A percentile compares a stretch with the other conserved stretches of the same genome.
phyloP scores from a whole-genome alignment of 2,797 vertebrate genomes.

The Etheostoma nigrum region DNA sequence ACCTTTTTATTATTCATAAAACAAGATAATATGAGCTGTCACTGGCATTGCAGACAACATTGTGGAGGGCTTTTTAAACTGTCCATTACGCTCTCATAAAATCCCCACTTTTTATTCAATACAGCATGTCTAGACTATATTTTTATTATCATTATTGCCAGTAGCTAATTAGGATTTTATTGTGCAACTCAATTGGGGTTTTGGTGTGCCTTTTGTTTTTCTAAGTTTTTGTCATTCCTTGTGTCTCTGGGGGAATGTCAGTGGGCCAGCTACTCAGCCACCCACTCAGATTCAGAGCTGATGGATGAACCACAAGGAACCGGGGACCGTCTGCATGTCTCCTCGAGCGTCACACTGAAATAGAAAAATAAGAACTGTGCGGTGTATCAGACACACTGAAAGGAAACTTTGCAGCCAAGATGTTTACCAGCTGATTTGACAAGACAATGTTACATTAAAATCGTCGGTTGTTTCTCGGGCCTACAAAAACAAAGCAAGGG shows the following conservation, averaged over 20 bases:
- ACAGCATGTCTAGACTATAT: conserved; percentile 84
- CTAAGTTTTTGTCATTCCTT: conserved; percentile 83
- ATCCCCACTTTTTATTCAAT: conserved; percentile 79
- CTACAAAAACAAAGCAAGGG: conserved; percentile 5
- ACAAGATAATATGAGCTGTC: conserved; percentile 75
- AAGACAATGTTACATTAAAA: not conserved
- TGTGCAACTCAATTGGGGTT: conserved; percentile 77
- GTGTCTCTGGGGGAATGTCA: conserved; percentile 79
- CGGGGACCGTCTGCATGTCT: conserved; percentile 71
- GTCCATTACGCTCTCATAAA: conserved; percentile 78
- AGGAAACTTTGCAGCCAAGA: conserved; percentile 29
- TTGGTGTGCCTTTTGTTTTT: conserved; percentile 80
- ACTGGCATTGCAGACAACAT: conserved; percentile 66
- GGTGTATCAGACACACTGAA: conserved; percentile 16
- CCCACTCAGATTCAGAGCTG: conserved; percentile 72
- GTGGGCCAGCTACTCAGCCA: conserved; percentile 76
- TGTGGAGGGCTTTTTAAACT: conserved; percentile 62
- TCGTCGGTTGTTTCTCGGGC: not conserved
- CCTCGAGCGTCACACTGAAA: conserved; percentile 40
- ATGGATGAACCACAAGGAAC: conserved; percentile 74
- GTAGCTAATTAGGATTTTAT: conserved; percentile 85
- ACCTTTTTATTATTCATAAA: conserved; percentile 82
- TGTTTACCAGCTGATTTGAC: conserved; percentile 21
- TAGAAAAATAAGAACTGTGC: conserved; percentile 30
- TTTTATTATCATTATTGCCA: conserved; percentile 85